Conservation (phyloP, 1,140 invertebrate species). For the Drosophila rufa region DNA sequence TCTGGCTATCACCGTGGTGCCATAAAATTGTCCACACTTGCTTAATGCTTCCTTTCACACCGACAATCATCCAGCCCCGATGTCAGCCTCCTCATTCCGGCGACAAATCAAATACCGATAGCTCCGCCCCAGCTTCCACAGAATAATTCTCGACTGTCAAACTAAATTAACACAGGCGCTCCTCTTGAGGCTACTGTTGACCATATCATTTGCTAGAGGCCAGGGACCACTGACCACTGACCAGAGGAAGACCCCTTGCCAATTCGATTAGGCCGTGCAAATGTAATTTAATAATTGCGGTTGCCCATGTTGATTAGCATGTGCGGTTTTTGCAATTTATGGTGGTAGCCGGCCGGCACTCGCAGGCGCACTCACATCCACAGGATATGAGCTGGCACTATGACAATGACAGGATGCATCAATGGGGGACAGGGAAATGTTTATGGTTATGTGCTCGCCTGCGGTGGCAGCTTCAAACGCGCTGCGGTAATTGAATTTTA, state of each 20-base stretch:
- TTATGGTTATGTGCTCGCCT: constrained; percentile 52
- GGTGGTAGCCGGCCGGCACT: constrained; percentile 13
- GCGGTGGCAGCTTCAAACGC: constrained; percentile 70
- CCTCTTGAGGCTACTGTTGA: constrained; percentile 30
- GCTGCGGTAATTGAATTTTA: constrained; percentile 76
- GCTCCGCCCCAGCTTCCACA: constrained; percentile 15
- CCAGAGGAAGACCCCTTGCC: constrained; percentile 25
- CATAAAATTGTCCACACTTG: constrained; percentile 16
- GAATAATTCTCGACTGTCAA: constrained; percentile 3
- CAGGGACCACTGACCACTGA: not conserved
- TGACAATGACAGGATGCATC: constrained; percentile 61
- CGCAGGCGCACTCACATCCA: constrained; percentile 29
- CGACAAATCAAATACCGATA: constrained; percentile 48
- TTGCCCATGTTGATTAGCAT: constrained; percentile 77
- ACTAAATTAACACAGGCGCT: constrained; percentile 47
- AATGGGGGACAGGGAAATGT: constrained; percentile 41
- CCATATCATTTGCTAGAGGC: constrained; percentile 10
- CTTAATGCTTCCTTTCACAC: constrained; percentile 38
- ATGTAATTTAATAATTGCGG: constrained; percentile 83
- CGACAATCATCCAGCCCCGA: constrained; percentile 27
- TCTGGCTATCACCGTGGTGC: not conserved
- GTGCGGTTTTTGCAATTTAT: constrained; percentile 79
- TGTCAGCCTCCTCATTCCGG: constrained; percentile 40
- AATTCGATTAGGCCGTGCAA: constrained; percentile 69
- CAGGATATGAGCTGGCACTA: constrained; percentile 73